phyloP scores from a whole-genome alignment of 2,113 vertebrate genomes.

The Copsychus sechellarum region DNA sequence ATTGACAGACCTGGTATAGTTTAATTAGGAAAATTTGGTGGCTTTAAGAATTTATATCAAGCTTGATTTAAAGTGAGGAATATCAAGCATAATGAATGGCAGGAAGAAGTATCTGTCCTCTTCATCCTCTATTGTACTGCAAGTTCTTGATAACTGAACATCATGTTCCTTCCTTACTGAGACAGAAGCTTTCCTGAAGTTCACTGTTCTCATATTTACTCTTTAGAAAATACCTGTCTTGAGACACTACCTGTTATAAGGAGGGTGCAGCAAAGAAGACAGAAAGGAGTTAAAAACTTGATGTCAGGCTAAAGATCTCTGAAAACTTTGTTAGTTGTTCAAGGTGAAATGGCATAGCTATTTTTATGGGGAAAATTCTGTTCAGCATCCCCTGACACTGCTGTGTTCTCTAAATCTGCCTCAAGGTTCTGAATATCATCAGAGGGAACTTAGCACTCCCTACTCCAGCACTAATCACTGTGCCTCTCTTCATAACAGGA shows the following conservation, averaged over 20 bases:
- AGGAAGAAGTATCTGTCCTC: background rate
- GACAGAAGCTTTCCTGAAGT: background rate
- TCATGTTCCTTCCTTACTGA: background rate
- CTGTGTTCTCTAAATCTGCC: background rate
- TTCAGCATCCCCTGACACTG: background rate
- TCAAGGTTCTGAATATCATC: background rate
- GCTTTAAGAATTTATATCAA: background rate
- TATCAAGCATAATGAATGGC: background rate
- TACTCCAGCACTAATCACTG: background rate
- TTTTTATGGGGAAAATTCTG: background rate
- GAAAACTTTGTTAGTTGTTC: background rate
- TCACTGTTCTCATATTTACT: background rate
- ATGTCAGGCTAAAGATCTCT: background rate
- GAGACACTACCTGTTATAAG: background rate
- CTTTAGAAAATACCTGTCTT: background rate
- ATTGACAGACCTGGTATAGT: fast-evolving
- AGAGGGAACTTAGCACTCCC: background rate
- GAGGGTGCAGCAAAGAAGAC: background rate
- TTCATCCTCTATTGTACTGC: background rate
- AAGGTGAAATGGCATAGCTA: background rate
- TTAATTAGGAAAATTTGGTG: background rate
- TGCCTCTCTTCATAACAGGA: background rate
- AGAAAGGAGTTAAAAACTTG: background rate
- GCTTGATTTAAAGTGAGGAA: background rate
- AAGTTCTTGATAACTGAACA: background rate